Percentiles rank a stretch among this genome's conserved stretches.
Evolutionary conservation across 2,797 vertebrate species (phyloP).

Genomic region (Paguma larvata): DNA sequence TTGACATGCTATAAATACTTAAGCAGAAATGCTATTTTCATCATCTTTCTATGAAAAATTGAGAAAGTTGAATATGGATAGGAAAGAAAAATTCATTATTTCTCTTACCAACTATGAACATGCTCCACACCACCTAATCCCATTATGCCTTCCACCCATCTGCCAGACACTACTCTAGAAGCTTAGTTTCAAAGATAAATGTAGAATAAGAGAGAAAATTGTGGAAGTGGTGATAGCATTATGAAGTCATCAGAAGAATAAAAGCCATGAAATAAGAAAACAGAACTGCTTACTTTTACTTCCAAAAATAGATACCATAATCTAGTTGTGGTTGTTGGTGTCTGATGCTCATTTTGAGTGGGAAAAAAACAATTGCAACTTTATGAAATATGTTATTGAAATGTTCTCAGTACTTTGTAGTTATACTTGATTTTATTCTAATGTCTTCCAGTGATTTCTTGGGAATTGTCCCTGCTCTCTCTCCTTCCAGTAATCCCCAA

Average conservation of each 20-base stretch:
- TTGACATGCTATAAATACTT: slow-evolving; percentile 6
- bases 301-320: neutral
- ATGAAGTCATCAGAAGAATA: slow-evolving; percentile 9
- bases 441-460: neutral
- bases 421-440: neutral
- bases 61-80: neutral
- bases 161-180: neutral
- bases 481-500: neutral
- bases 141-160: neutral
- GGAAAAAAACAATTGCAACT: neutral
- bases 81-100: neutral
- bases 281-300: neutral
- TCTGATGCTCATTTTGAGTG: neutral
- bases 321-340: neutral
- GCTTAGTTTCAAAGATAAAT: neutral
- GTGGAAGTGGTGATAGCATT: neutral
- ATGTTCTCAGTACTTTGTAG: neutral
- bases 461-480: neutral
- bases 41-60: neutral
- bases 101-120: neutral
- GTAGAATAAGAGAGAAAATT: neutral
- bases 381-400: neutral
- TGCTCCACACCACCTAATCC: neutral
- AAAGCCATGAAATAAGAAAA: slow-evolving; percentile 22
- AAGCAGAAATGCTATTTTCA: slow-evolving; percentile 8